Conservation (phyloP, 1,140 invertebrate species). For the Caerostris darwini region DNA sequence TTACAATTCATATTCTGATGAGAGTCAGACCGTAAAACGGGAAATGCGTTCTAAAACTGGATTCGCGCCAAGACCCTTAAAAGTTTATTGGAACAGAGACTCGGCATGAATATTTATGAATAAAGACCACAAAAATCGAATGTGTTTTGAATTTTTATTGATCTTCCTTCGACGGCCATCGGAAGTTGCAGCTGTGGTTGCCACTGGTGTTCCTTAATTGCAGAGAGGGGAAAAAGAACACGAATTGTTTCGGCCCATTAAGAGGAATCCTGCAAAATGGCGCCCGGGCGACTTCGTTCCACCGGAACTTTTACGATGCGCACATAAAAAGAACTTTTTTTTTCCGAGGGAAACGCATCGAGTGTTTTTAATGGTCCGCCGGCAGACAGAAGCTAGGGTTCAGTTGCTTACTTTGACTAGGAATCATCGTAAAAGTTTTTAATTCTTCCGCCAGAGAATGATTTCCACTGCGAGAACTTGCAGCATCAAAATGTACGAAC, state of each 20-base stretch:
- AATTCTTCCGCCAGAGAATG: neutral
- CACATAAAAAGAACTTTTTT: neutral
- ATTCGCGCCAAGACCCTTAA: neutral
- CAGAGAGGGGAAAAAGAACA: neutral
- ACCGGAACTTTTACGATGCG: neutral
- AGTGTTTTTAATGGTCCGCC: neutral
- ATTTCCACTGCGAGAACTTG: no score
- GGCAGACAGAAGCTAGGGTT: neutral
- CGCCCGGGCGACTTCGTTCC: neutral
- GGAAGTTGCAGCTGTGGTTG: neutral
- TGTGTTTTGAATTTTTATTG: neutral
- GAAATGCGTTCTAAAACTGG: neutral
- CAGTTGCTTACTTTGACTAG: neutral
- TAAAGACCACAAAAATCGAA: neutral
- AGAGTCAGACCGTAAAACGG: neutral
- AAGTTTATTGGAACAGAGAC: neutral
- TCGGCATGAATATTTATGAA: constrained; percentile 5
- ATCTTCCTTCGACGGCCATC: neutral
- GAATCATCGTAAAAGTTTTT: neutral
- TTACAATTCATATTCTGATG: constrained; percentile 22
- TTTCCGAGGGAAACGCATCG: neutral
- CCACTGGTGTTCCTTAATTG: neutral
- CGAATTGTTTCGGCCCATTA: constrained; percentile 13
- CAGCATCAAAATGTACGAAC: no score
- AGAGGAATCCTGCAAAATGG: constrained; percentile 6